Evolutionary conservation across 1,140 invertebrate species (phyloP).

Genomic region (Polypedilum vanderplanki): DNA sequence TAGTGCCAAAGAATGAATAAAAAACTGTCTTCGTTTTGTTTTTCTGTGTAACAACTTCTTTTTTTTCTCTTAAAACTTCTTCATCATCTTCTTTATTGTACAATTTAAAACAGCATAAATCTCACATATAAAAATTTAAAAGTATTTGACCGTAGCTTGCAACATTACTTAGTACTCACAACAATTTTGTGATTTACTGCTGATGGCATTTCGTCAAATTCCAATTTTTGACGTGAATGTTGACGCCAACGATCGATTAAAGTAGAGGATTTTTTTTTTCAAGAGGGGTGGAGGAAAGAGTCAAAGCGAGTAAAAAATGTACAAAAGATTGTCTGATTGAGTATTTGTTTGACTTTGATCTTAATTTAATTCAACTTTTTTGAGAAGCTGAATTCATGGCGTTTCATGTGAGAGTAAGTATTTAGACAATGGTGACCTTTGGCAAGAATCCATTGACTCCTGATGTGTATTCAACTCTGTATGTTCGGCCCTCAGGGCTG

Average conservation of each 20-base stretch:
- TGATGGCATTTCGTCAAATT: too few species aligned
- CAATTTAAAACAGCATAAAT: slow-evolving; percentile 15
- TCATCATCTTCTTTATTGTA: neutral
- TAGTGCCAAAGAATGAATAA: too few species aligned
- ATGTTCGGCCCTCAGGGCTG: slow-evolving; percentile 44
- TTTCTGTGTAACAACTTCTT: too few species aligned
- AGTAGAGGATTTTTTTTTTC: too few species aligned
- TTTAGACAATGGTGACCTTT: slow-evolving; percentile 38
- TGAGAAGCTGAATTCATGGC: neutral
- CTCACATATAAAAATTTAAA: neutral
- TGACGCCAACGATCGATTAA: too few species aligned
- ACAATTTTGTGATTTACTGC: too few species aligned
- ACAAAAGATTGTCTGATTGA: neutral
- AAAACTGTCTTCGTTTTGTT: too few species aligned
- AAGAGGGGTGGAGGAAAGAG: too few species aligned
- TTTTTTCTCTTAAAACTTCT: too few species aligned
- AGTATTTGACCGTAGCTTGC: too few species aligned
- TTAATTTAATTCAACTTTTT: neutral
- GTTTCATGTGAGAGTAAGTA: neutral
- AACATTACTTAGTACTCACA: too few species aligned
- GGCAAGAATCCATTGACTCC: slow-evolving; percentile 45
- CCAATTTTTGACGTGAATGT: too few species aligned
- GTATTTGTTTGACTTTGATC: slow-evolving; percentile 4
- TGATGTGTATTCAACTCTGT: slow-evolving; percentile 44
- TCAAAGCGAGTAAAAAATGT: neutral